These are phyloP conservation scores for Cephus runcator DNA, from an alignment of 2,888 invertebrate genomes.

Conservation along the genomic window DNA sequence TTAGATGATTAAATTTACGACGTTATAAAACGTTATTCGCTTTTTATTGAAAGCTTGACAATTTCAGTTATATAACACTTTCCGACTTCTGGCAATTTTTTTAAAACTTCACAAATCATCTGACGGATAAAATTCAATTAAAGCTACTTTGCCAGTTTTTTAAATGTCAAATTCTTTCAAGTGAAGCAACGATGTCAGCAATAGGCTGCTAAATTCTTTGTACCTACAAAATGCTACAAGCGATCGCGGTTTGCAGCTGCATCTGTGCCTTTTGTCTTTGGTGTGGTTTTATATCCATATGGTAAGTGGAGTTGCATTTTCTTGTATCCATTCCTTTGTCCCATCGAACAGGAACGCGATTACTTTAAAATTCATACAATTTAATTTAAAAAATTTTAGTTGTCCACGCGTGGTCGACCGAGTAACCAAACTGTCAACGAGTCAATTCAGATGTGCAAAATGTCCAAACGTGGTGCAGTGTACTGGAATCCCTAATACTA, in stretches of 20 bases:
- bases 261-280: constrained; percentile 1
- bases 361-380: neutral
- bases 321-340: neutral
- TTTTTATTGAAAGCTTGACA: neutral
- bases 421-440: neutral
- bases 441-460: neutral
- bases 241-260: neutral
- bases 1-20: neutral
- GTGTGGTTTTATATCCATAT: neutral
- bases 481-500: neutral
- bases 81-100: neutral
- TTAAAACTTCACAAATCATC: neutral
- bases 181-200: neutral
- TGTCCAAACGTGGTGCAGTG: neutral
- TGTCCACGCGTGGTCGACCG: neutral
- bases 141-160: neutral
- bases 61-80: neutral
- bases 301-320: neutral
- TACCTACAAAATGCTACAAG: neutral
- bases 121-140: neutral
- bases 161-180: neutral
- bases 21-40: neutral
- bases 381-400: neutral
- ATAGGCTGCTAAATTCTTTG: neutral
- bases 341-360: neutral